These are phyloP conservation scores for Alviniconcha marisindica DNA, from an alignment of 1,140 invertebrate genomes.

Conservation along the genomic window DNA sequence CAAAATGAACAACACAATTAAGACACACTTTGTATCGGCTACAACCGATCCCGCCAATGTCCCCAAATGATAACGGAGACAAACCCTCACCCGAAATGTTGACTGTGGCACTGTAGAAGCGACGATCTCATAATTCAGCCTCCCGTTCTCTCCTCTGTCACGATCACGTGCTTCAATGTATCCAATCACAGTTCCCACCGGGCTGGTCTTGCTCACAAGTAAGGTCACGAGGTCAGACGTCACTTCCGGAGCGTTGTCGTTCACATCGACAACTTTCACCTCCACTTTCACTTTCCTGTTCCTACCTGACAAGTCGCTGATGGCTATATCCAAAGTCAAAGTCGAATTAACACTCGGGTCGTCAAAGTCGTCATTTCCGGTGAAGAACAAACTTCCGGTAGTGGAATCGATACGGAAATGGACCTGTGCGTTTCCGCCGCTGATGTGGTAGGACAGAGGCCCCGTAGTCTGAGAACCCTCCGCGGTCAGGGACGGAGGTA, in stretches of 20 bases:
- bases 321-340: not conserved
- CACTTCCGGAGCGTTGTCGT: constrained; percentile 28
- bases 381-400: not conserved
- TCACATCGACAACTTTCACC: not conserved
- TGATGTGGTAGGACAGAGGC: too few relatives aligned
- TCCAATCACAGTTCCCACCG: constrained; percentile 19
- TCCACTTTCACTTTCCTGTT: not conserved
- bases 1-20: not conserved
- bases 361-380: not conserved
- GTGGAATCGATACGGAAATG: not conserved
- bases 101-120: not conserved
- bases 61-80: not conserved
- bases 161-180: constrained; percentile 19
- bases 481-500: too few relatives aligned
- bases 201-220: not conserved
- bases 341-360: not conserved
- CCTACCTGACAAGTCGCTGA: not conserved
- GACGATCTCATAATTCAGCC: not conserved
- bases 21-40: not conserved
- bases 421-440: not conserved
- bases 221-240: constrained; percentile 17
- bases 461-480: too few relatives aligned
- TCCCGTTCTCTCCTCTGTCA: not conserved
- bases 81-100: not conserved
- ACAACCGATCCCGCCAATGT: not conserved